These are phyloP conservation scores for Mesocentrotus franciscanus DNA, from an alignment of 53 echinoderm and acorn worm genomes.

Conservation along the genomic window DNA sequence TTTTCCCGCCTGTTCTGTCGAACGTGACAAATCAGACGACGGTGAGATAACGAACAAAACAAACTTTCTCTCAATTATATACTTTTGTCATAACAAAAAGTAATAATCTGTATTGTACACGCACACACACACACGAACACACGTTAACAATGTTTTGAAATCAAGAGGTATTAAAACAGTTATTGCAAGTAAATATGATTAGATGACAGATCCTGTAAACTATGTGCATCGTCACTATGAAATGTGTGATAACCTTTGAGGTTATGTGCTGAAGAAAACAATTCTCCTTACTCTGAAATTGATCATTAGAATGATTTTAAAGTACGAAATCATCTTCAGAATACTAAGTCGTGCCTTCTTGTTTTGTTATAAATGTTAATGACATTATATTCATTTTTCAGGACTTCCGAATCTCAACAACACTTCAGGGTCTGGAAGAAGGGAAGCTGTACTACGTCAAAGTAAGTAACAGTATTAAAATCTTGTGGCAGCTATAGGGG, in stretches of 20 bases:
- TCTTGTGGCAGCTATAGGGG: background rate
- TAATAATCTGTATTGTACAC: too few species aligned
- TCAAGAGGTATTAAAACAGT: too few species aligned
- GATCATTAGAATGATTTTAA: background rate
- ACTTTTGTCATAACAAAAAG: too few species aligned
- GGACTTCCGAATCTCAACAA: background rate
- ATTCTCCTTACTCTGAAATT: background rate
- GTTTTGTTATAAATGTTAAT: background rate
- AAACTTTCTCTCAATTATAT: background rate
- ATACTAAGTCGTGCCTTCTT: background rate
- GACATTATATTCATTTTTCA: background rate
- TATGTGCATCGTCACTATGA: too few species aligned
- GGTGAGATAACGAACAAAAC: background rate
- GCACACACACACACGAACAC: too few species aligned
- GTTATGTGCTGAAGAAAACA: too few species aligned
- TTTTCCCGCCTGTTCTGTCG: background rate
- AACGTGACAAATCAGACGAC: slow-evolving; percentile 57
- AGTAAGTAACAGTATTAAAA: slow-evolving; percentile 22
- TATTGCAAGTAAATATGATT: too few species aligned
- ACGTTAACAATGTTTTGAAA: too few species aligned
- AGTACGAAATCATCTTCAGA: background rate
- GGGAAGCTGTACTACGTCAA: slow-evolving; percentile 55
- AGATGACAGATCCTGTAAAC: too few species aligned
- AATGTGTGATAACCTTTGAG: too few species aligned
- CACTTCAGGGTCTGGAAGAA: slow-evolving; percentile 44